Conservation (phyloP, 2,797 vertebrate species). For the Artibeus jamaicensis region DNA sequence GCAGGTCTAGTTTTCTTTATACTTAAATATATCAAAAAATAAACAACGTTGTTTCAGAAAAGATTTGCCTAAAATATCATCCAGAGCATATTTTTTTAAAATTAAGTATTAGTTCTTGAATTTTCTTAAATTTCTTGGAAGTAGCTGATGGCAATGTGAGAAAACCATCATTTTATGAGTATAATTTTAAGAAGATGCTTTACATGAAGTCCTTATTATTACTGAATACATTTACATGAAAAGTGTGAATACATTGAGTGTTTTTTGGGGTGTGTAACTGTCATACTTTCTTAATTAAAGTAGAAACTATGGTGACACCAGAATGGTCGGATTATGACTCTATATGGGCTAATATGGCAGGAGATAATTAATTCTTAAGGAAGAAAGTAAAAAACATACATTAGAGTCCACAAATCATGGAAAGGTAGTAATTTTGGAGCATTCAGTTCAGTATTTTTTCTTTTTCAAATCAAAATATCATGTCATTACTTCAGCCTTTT, state of each 20-base stretch:
- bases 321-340: neutral
- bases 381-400: constrained; percentile 26
- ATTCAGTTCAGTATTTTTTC: neutral
- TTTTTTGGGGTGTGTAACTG: neutral
- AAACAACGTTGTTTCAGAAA: neutral
- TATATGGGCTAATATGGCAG: neutral
- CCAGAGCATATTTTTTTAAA: neutral
- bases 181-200: neutral
- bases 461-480: neutral
- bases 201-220: neutral
- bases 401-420: constrained; percentile 4
- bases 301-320: constrained; percentile 21
- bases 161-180: constrained; percentile 14
- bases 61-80: neutral
- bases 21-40: neutral
- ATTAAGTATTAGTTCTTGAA: neutral
- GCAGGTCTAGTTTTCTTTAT: neutral
- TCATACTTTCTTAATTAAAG: constrained; percentile 20
- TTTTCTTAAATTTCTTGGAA: constrained; percentile 34
- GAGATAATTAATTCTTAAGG: constrained; percentile 58
- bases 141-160: neutral
- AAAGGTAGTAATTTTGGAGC: constrained; percentile 8
- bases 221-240: constrained; percentile 38
- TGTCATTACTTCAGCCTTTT: neutral
- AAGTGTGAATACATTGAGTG: neutral